These are phyloP conservation scores for Cerastoderma edule DNA, from an alignment of 2,888 invertebrate species.

Conservation along the genomic window DNA sequence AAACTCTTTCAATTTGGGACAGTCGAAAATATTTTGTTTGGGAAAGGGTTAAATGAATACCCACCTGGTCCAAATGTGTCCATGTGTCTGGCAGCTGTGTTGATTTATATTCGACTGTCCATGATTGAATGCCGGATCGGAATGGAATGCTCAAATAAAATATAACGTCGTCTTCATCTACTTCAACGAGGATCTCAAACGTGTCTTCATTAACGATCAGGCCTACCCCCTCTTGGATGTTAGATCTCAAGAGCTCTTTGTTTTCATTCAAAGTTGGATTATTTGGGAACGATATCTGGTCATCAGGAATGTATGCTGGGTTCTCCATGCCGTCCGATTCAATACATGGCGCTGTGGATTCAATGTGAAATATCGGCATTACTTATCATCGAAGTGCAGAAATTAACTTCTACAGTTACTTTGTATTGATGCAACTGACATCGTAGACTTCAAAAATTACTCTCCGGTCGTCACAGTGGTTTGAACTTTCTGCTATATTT, in stretches of 20 bases:
- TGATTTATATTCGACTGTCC: slow-evolving; percentile 8
- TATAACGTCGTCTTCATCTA: not conserved
- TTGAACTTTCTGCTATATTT: too few relatives aligned
- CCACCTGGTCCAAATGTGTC: not conserved
- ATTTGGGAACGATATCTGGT: not conserved
- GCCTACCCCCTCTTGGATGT: not conserved
- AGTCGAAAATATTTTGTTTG: too few relatives aligned
- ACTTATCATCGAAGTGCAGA: too few relatives aligned
- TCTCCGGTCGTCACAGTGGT: too few relatives aligned
- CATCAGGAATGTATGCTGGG: slow-evolving; percentile 6
- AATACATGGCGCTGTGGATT: too few relatives aligned
- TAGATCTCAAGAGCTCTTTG: not conserved
- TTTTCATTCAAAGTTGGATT: not conserved
- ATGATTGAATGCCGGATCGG: not conserved
- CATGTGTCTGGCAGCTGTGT: not conserved
- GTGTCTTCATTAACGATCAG: not conserved
- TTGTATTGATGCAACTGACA: too few relatives aligned
- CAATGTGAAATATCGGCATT: too few relatives aligned
- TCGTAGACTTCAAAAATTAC: too few relatives aligned
- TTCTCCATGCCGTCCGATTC: slow-evolving; percentile 6
- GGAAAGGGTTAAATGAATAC: not conserved
- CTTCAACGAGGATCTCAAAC: not conserved
- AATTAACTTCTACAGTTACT: too few relatives aligned
- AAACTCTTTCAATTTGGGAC: too few relatives aligned
- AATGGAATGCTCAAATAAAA: not conserved